phyloP scores from a whole-genome alignment of 2,888 invertebrate genomes.

The Dimorphilus gyrociliatus region DNA sequence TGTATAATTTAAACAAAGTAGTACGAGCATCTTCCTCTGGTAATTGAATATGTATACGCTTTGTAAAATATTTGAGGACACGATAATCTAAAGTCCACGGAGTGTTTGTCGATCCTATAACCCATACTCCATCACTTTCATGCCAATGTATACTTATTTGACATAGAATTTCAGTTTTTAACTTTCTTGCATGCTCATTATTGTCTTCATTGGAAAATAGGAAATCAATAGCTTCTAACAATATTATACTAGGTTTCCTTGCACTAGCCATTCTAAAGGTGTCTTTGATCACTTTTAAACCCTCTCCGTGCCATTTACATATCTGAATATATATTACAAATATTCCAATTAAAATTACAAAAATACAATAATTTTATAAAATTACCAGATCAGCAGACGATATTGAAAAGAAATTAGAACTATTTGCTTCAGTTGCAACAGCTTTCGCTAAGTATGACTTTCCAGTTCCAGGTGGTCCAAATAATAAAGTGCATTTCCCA shows the following conservation, averaged over 20 bases:
- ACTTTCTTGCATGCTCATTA: conserved; percentile 89
- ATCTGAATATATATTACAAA: no score
- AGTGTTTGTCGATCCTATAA: conserved; percentile 93
- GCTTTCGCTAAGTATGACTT: conserved; percentile 98
- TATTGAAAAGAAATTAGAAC: conserved; percentile 96
- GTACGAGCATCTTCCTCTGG: conserved; percentile 83
- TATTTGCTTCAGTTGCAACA: conserved; percentile 98
- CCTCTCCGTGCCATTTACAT: conserved; percentile 98
- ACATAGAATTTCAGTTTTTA: conserved; percentile 96
- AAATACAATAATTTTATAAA: no score
- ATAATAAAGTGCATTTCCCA: conserved; percentile 11
- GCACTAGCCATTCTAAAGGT: conserved; percentile 83
- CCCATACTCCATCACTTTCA: conserved; percentile 75
- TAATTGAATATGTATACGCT: conserved; percentile 91
- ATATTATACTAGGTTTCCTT: conserved; percentile 93
- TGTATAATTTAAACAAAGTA: conserved; percentile 83
- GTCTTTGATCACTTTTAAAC: conserved; percentile 75
- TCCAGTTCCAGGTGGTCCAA: conserved; percentile 89
- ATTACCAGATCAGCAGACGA: conserved; percentile 94
- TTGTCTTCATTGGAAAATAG: conserved; percentile 90
- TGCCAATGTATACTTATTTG: conserved; percentile 99
- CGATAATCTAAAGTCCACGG: conserved; percentile 86
- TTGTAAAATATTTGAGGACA: conserved; percentile 89
- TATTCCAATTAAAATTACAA: no score
- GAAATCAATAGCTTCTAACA: conserved; percentile 93